These are phyloP conservation scores for Acronicta psi DNA, from an alignment of 2,888 invertebrate species.

Conservation along the genomic window DNA sequence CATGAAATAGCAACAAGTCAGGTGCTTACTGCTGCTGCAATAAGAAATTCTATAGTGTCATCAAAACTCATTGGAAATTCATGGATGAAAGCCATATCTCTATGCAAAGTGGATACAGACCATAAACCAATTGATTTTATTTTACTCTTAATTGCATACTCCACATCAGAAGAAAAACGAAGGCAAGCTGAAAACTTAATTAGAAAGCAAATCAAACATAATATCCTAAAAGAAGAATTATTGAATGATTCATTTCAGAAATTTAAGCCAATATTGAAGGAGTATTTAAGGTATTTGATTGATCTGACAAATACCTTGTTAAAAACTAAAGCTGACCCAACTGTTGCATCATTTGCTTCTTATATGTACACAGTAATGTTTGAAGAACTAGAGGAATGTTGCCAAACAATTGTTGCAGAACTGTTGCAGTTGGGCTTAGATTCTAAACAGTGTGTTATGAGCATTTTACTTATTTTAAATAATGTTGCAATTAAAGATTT, in stretches of 20 bases:
- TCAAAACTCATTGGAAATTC: constrained; percentile 88
- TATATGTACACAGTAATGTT: constrained; percentile 88
- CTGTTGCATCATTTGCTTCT: constrained; percentile 89
- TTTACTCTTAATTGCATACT: constrained; percentile 90
- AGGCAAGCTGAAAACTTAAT: constrained; percentile 90
- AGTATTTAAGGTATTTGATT: constrained; percentile 87
- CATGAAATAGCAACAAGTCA: constrained; percentile 89
- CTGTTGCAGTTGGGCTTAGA: constrained; percentile 78
- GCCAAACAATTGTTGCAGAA: constrained; percentile 79
- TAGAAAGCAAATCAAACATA: constrained; percentile 90
- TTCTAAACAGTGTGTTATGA: constrained; percentile 77
- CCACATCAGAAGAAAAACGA: constrained; percentile 89
- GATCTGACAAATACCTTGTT: constrained; percentile 89
- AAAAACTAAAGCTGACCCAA: constrained; percentile 81
- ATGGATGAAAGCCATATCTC: constrained; percentile 89
- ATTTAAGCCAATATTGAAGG: constrained; percentile 87
- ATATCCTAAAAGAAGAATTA: constrained; percentile 88
- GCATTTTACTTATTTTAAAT: constrained; percentile 76
- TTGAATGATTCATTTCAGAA: constrained; percentile 88
- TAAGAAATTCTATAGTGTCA: constrained; percentile 88
- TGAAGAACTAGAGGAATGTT: constrained; percentile 76
- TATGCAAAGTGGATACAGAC: constrained; percentile 82
- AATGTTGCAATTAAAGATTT: constrained; percentile 79
- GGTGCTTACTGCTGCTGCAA: constrained; percentile 88
- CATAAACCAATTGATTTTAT: constrained; percentile 92